Base-by-base conservation (phyloP, 2,888 invertebrate species). In the Cheilosia soror region DNA sequence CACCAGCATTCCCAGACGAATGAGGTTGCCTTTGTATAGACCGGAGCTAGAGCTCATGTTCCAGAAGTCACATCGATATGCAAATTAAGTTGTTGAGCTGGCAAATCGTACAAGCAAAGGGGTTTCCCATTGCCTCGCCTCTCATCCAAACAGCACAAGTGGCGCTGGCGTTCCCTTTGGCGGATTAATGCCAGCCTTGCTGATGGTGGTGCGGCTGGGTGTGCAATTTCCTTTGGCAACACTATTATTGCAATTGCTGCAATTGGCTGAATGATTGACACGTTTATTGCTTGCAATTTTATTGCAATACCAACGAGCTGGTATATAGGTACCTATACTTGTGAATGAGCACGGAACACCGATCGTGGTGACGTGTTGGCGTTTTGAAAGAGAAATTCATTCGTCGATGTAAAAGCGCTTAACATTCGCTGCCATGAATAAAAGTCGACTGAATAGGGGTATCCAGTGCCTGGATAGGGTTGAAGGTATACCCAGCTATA, bases 201-300 rank as follows among this genome's bases (percentile, higher is more conserved):
- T 69, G 13, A 27, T 15, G 40, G 15, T 2, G n/a, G 66, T 40
- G 51, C 62, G 33, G 51, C 71, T 57, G 47, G 57, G 62, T 71
- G 75, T 81, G 81, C 85, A 77, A 77, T 72, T 77, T 85, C 81
- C 85, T 81, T 85, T 81, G 75, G 81, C 76, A 58, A 53, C 81
- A 57, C 65, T 77, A 85, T 81, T 81, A 72, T 85, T 85, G 76
- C 85, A 49, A 81, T 85, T 81, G 81, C 85, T 33, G 85, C 81
- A 85, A 85, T 85, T 85, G 85, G 85, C 66, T 77, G 76, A 81
- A 62, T 85, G 85, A 85, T 85, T 85, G 85, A 81, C 85, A 81
- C 85, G 85, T 85, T 85, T 85, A 85, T 85, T 76, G 85, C 81
- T 76, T 58, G 81, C 80, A 85, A 81, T 71, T 81, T 76, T 76